Evolutionary conservation across 30 jellyfish, hydroid and myxozoan genomes (phyloP), one percentile per base, ranked within the genome.

Genomic region (Aurelia sp.): DNA sequence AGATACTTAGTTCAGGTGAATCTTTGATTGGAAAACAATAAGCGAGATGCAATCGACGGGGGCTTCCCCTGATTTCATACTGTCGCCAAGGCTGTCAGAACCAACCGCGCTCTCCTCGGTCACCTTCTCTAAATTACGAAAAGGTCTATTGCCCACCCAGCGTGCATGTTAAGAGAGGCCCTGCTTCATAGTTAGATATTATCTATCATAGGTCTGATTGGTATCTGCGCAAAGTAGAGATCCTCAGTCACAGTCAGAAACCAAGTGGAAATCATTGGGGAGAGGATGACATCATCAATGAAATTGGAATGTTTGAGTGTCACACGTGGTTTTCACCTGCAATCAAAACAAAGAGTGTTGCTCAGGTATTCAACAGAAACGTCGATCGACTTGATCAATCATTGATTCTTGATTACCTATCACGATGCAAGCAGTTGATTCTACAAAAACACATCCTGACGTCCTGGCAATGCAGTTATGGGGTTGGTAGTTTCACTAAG

Each of bases 281-380:
- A 17, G 84, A 70, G 30, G 73, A 71, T 69, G 92, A 83, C 67
- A 21, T 70, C 80, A 83, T 83, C 33, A 71, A 75, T 16, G 72
- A 64, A 20, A 24, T 72, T 6, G 92, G 80, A 30, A 66, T 33
- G 40, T 83, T 83, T n/a, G 86, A 83, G 20, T 83, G 92, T 41
- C 92, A 83, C 31, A 4, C 92, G 58, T 83, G 87, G 92, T 83
- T 83, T 33, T 76, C 82, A n/a, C 92, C 92, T 13, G 74, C 81
- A 16, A 63, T 52, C 9, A 40, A 22, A 44, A 38, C 92, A 3
- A 76, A 83, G 8, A 83, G 92, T 31, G 80, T 83, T 20, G 81
- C 86, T 8, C 92, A 83, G 48, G 81, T 83, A 1, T 83, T 83
- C 22, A 61, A 83, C 64, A 40, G 44, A 24, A 83, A 44, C 31